Percentiles rank a stretch among this genome's conserved stretches.
phyloP scores from a whole-genome alignment of 2,797 vertebrate species.

The Pangasius macronema region DNA sequence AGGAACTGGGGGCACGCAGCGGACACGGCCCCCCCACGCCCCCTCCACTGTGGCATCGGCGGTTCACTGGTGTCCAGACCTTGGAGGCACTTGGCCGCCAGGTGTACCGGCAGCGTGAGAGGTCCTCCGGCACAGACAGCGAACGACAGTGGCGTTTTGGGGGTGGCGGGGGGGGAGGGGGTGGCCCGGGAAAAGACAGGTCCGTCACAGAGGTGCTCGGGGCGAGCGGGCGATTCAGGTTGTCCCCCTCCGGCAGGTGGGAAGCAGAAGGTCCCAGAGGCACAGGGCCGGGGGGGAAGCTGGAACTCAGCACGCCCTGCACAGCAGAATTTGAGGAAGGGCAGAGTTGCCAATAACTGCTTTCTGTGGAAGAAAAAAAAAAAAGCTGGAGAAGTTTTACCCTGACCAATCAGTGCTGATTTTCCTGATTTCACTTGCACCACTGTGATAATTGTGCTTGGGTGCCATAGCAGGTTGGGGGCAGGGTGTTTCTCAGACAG shows the following conservation, averaged over 20 bases:
- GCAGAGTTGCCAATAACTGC: slow-evolving; percentile 84
- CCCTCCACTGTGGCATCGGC: slow-evolving; percentile 74
- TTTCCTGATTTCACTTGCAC: neutral
- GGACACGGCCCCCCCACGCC: slow-evolving; percentile 77
- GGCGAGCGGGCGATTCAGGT: slow-evolving; percentile 67
- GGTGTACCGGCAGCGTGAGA: slow-evolving; percentile 88
- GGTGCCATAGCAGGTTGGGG: neutral
- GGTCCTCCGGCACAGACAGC: slow-evolving; percentile 88
- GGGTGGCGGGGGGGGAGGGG: slow-evolving; percentile 79
- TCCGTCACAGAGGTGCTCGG: slow-evolving; percentile 80
- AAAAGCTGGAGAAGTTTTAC: neutral
- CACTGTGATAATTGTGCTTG: neutral
- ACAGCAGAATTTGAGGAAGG: slow-evolving; percentile 81
- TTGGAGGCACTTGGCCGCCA: slow-evolving; percentile 89
- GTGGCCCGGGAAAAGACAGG: slow-evolving; percentile 79
- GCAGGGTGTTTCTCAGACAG: neutral
- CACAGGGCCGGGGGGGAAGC: slow-evolving; percentile 77
- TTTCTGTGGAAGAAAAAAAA: slow-evolving; percentile 71
- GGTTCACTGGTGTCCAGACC: slow-evolving; percentile 90
- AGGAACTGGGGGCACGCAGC: slow-evolving; percentile 82
- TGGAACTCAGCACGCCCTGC: slow-evolving; percentile 83
- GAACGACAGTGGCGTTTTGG: slow-evolving; percentile 90
- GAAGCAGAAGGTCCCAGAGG: slow-evolving; percentile 72
- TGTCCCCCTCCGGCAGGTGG: slow-evolving; percentile 73
- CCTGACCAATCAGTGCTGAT: neutral